Conservation (phyloP, 2,888 invertebrate genomes). For the Mythimna albipuncta region DNA sequence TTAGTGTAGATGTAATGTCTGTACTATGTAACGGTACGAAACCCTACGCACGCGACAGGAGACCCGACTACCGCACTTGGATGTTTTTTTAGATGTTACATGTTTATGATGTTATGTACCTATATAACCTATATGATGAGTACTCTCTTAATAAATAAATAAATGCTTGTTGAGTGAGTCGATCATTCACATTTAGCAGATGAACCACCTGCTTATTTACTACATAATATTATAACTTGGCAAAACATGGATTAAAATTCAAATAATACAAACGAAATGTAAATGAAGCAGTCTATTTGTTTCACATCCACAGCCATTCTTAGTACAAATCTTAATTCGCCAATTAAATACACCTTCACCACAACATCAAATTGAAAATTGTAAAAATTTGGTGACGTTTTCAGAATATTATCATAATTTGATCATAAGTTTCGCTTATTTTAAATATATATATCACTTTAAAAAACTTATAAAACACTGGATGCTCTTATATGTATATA, state of each 20-base stretch:
- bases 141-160: too few relatives aligned
- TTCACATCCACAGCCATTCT: slow-evolving; percentile 45
- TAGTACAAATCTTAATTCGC: slow-evolving; percentile 11
- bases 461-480: neutral
- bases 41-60: too few relatives aligned
- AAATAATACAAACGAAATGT: slow-evolving; percentile 3
- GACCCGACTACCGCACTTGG: too few relatives aligned
- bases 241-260: neutral
- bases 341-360: slow-evolving; percentile 32
- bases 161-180: too few relatives aligned
- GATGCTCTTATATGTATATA: neutral
- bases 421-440: neutral
- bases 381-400: slow-evolving; percentile 2
- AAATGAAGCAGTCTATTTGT: slow-evolving; percentile 46
- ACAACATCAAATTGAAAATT: neutral
- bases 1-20: too few relatives aligned
- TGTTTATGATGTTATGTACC: too few relatives aligned
- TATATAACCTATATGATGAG: too few relatives aligned
- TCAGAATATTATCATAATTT: neutral
- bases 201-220: too few relatives aligned
- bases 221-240: too few relatives aligned
- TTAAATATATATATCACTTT: neutral
- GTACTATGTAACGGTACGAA: too few relatives aligned
- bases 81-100: too few relatives aligned
- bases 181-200: too few relatives aligned